phyloP scores from a whole-genome alignment of 2,113 vertebrate species.

The Boleophthalmus pectinirostris region DNA sequence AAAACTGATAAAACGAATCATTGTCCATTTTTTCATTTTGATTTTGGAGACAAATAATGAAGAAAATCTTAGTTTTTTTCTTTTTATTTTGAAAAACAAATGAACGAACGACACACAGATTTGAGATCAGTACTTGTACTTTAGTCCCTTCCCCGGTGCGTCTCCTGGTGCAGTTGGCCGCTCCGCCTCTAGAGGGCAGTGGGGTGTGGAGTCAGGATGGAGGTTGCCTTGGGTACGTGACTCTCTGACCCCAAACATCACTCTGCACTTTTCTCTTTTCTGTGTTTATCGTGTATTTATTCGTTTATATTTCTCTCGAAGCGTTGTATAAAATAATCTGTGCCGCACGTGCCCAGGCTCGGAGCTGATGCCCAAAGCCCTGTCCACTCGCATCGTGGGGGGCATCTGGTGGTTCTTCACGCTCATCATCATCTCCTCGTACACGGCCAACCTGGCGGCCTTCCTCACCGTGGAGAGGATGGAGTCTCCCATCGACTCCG shows the following conservation, averaged over 20 bases:
- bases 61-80: no score
- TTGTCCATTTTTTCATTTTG: no score
- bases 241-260: conserved; percentile 90
- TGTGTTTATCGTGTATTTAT: not conserved
- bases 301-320: not conserved
- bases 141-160: conserved; percentile 21
- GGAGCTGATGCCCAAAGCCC: conserved; percentile 98
- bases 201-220: conserved; percentile 91
- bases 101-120: no score
- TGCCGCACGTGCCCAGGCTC: conserved; percentile 82
- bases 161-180: conserved; percentile 83
- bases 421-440: conserved; percentile 99
- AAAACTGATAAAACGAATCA: no score
- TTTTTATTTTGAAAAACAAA: no score
- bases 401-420: conserved; percentile 99
- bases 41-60: no score
- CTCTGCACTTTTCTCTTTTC: not conserved
- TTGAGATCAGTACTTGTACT: no score
- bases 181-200: conserved; percentile 88
- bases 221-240: conserved; percentile 99
- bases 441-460: conserved; percentile 97
- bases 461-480: conserved; percentile 99
- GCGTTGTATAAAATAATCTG: not conserved
- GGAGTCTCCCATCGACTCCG: conserved; percentile 98
- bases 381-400: conserved; percentile 98